phyloP scores from a whole-genome alignment of 2,113 vertebrate genomes.

The Mirza zaza region DNA sequence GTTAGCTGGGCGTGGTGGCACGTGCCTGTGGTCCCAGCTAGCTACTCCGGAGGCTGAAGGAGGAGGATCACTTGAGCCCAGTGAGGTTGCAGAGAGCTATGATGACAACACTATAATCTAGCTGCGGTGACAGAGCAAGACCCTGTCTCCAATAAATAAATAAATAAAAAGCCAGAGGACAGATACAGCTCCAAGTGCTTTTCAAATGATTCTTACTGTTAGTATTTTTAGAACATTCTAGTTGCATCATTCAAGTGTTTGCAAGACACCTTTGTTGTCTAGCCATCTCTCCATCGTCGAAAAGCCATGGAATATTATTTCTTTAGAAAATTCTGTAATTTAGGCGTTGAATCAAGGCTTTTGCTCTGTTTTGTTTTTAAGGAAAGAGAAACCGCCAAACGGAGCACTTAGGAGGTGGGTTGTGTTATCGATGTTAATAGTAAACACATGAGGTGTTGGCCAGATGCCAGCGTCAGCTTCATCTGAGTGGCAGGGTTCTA shows the following conservation, averaged over 20 bases:
- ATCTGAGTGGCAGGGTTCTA: neutral
- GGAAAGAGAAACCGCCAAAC: neutral
- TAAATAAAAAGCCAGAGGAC: too few species aligned
- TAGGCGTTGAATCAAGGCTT: neutral
- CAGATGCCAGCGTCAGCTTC: too few species aligned
- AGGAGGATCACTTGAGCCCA: too few species aligned
- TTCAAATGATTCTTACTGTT: neutral
- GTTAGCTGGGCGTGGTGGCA: too few species aligned
- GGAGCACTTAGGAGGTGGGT: neutral
- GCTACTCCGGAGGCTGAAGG: too few species aligned
- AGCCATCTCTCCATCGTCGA: neutral
- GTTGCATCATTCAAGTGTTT: neutral
- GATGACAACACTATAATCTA: too few species aligned
- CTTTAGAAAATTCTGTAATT: neutral
- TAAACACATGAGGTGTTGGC: too few species aligned
- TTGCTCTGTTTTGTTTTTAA: neutral
- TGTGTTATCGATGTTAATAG: accelerated
- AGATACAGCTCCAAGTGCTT: neutral
- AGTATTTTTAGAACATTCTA: neutral
- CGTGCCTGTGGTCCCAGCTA: too few species aligned
- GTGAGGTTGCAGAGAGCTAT: too few species aligned
- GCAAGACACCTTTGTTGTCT: neutral
- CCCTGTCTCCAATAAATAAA: too few species aligned
- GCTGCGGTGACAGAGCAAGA: too few species aligned
- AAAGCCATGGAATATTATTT: neutral